Evolutionary conservation across 2,797 vertebrate species (phyloP), one percentile per base, ranked within the genome.

Genomic region (Gymnothorax javanicus): DNA sequence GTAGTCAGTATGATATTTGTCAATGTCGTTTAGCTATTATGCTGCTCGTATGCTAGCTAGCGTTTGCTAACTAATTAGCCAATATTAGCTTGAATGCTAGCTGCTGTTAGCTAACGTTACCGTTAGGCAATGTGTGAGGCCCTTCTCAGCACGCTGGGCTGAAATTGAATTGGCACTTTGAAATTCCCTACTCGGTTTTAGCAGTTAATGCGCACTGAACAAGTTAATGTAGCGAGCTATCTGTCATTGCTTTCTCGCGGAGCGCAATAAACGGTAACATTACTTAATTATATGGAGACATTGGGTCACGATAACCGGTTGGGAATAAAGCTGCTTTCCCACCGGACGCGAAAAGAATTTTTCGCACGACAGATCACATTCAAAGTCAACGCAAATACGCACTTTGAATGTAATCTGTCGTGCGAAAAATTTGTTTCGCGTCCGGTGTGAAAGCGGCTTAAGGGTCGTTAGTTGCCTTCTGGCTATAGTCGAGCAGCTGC

Each of bases 11-110:
- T 54, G n/a, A 79, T 54, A 79, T 54, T 79, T 54, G 4, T 23
- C 52, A 52, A 56, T 79, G 75, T n/a, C 75, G 75, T 79, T 67
- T 79, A 54, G 75, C 75, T 79, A 54, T 75, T 75, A 73, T 73
- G 69, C 43, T 73, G 69, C 27, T 73, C 7, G 8, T 73, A 73
- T 27, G 27, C 69, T 73, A 33, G 69, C 25, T 43, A 73, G 69
- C 12, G 27, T 27, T 73, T 12, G 69, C 69, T 73, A 73, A 27
- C 69, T 73, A 20, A 25, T 43, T 43, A 43, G 33, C 33, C 33
- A 73, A 43, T 73, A 73, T 73, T 27, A 27, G 13, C 27, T 33
- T 73, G 43, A 13, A 77, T 17, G 73, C 73, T 77, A 77, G 13
- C 17, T 17, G 3, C 25, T 73, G 69, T 73, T 73, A 73, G 69